These are phyloP conservation scores for Collichthys lucidus DNA, from an alignment of 2,113 vertebrate genomes.

Conservation along the genomic window DNA sequence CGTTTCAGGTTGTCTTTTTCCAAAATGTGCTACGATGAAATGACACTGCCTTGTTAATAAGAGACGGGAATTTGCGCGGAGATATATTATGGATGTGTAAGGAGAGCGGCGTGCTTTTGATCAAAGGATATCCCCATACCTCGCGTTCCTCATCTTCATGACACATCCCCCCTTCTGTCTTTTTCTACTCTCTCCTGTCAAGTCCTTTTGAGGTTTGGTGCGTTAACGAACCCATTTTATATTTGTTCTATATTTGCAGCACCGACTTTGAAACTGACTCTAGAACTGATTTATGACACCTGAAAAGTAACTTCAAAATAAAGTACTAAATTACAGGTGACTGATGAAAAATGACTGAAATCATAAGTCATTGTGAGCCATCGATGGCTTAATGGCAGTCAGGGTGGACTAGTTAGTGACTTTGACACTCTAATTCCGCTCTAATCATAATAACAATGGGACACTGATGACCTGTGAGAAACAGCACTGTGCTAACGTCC, in stretches of 20 bases:
- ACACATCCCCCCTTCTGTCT: slow-evolving; percentile 33
- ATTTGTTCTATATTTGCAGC: slow-evolving; percentile 36
- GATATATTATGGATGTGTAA: slow-evolving; percentile 75
- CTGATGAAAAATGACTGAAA: slow-evolving; percentile 28
- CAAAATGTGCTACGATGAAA: slow-evolving; percentile 40
- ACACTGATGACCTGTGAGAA: slow-evolving; percentile 49
- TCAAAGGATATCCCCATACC: slow-evolving; percentile 73
- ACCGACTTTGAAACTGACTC: slow-evolving; percentile 52
- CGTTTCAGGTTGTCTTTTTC: slow-evolving; percentile 17
- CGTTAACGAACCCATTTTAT: slow-evolving; percentile 57
- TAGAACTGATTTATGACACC: slow-evolving; percentile 44
- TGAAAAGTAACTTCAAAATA: slow-evolving; percentile 51
- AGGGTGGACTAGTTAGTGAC: slow-evolving; percentile 7
- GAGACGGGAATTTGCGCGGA: slow-evolving; percentile 53
- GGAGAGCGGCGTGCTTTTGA: slow-evolving; percentile 72
- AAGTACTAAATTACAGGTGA: slow-evolving; percentile 43
- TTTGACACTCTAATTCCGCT: slow-evolving; percentile 48
- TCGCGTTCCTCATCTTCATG: slow-evolving; percentile 51
- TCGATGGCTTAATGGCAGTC: slow-evolving; percentile 26
- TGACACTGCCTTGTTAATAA: slow-evolving; percentile 60
- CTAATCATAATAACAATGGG: slow-evolving; percentile 65
- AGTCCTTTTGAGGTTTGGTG: slow-evolving; percentile 71
- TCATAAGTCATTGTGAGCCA: slow-evolving; percentile 51
- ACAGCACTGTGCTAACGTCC: slow-evolving; percentile 19
- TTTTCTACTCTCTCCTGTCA: slow-evolving; percentile 55